Evolutionary conservation across 2,113 vertebrate genomes (phyloP).

Genomic region (Coracopsis vasa): DNA sequence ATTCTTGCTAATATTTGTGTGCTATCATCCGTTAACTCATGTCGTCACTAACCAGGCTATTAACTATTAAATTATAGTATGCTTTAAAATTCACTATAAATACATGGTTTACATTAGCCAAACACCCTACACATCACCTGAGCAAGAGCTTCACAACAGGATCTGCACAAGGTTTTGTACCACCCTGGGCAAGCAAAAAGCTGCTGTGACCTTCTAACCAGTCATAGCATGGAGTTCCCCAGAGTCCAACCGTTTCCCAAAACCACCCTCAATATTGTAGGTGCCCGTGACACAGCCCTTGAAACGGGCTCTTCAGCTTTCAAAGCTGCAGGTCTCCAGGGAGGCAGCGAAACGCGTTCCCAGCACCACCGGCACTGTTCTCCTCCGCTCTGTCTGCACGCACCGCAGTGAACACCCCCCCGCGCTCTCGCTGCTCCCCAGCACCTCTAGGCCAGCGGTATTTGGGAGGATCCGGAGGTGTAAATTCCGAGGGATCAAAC

Average conservation of each 20-base stretch:
- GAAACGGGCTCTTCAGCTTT: background rate
- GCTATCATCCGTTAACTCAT: background rate
- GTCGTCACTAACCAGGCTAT: background rate
- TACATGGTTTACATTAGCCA: background rate
- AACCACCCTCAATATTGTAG: background rate
- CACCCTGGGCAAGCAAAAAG: background rate
- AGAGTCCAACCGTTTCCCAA: background rate
- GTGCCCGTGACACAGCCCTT: background rate
- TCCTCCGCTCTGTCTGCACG: accelerated
- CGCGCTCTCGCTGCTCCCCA: accelerated
- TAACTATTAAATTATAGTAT: background rate
- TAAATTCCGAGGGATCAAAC: background rate
- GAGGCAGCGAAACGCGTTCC: background rate
- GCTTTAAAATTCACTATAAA: background rate
- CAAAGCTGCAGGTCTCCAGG: background rate
- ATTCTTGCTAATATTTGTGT: background rate
- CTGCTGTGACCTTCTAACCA: background rate
- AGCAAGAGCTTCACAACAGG: background rate
- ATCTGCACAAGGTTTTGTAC: background rate
- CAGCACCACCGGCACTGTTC: accelerated
- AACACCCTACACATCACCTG: background rate
- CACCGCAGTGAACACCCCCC: accelerated
- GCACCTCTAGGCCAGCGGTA: background rate
- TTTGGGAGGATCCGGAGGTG: background rate
- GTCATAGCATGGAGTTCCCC: background rate